Evolutionary conservation across 2,113 vertebrate genomes (phyloP).

Genomic region (Tachuris rubrigastra): DNA sequence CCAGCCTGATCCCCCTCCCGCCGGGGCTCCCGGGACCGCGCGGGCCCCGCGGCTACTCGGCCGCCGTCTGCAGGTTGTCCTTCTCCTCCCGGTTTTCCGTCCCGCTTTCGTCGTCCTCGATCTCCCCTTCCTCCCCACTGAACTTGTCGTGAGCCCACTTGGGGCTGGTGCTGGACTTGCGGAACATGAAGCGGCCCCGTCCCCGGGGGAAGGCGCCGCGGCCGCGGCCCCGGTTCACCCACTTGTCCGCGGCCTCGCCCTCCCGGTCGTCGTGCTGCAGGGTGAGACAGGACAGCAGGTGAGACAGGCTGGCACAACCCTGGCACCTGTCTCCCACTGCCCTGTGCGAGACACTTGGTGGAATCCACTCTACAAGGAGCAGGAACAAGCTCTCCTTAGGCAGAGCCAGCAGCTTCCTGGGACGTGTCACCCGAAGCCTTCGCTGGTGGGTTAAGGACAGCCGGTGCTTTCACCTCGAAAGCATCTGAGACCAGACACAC

Average conservation of each 20-base stretch:
- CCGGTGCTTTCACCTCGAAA: background rate
- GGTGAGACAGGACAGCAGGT: background rate
- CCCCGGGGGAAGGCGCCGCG: constrained; percentile 81
- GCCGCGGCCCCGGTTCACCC: constrained; percentile 81
- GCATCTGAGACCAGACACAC: background rate
- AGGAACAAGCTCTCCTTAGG: background rate
- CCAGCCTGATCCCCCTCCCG: constrained; percentile 3
- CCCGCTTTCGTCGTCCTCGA: constrained; percentile 79
- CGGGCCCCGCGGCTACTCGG: constrained; percentile 58
- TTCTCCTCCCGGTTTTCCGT: constrained; percentile 83
- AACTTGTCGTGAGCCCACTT: constrained; percentile 93
- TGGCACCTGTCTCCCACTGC: background rate
- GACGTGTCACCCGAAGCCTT: background rate
- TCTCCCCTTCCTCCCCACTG: constrained; percentile 85
- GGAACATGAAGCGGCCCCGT: constrained; percentile 89
- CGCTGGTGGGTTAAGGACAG: background rate
- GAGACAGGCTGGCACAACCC: background rate
- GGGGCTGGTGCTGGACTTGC: constrained; percentile 85
- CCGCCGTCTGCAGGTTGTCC: constrained; percentile 64
- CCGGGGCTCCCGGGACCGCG: background rate
- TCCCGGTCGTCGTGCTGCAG: constrained; percentile 90
- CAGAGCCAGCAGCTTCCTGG: background rate
- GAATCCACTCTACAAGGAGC: background rate
- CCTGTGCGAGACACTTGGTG: background rate
- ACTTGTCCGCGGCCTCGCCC: constrained; percentile 82